These are phyloP conservation scores for Saimiri boliviensis DNA, from an alignment of 2,113 vertebrate genomes.

Conservation along the genomic window DNA sequence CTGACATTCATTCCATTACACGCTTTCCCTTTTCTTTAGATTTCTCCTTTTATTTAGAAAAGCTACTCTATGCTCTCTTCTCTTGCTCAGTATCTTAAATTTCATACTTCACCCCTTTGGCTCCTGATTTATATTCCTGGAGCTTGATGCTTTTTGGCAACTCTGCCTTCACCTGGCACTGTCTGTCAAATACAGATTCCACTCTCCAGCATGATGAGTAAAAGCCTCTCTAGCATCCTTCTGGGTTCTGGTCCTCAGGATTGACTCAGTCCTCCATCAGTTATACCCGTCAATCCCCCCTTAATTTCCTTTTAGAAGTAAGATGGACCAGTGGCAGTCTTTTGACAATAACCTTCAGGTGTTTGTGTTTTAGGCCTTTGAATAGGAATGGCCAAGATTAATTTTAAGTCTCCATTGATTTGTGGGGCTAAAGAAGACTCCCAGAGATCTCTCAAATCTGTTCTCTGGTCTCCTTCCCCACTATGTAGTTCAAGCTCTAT, in stretches of 20 bases:
- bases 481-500: not conserved
- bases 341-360: not conserved
- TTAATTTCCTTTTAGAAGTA: not conserved
- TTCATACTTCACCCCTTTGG: not conserved
- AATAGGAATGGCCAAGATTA: not conserved
- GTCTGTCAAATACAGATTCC: not conserved
- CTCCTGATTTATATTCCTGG: not conserved
- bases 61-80: not conserved
- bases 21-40: not conserved
- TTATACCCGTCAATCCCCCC: not conserved
- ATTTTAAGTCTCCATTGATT: not conserved
- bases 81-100: not conserved
- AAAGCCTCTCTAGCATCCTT: not conserved
- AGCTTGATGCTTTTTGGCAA: not conserved
- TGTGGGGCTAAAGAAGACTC: not conserved
- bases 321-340: not conserved
- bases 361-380: not conserved
- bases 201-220: not conserved
- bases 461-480: not conserved
- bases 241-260: not conserved
- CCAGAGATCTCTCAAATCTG: not conserved
- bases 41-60: not conserved
- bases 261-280: not conserved
- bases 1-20: not conserved
- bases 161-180: not conserved